Conservation (phyloP, 2,888 invertebrate species). For the Drosophila macrospina region DNA sequence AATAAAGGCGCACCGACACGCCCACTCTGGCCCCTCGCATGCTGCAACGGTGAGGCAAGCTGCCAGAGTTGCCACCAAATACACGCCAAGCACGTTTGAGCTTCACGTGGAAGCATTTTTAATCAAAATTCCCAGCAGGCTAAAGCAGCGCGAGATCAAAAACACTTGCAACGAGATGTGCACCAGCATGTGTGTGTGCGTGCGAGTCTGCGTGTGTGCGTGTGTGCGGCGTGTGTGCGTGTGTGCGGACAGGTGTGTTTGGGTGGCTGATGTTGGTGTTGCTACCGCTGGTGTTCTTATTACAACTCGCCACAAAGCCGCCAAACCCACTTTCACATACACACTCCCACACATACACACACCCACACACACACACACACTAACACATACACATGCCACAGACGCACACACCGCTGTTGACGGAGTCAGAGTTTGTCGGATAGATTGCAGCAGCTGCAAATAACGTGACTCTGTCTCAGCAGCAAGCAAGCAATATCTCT, state of each 20-base stretch:
- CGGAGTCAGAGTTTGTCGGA: conserved; percentile 57
- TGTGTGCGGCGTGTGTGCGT: conserved; percentile 9
- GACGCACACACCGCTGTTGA: conserved; percentile 29
- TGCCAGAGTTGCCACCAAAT: conserved; percentile 45
- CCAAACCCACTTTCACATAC: conserved; percentile 31
- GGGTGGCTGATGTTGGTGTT: conserved; percentile 2
- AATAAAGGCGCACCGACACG: conserved; percentile 65
- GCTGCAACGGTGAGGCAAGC: conserved; percentile 9
- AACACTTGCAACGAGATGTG: conserved; percentile 71
- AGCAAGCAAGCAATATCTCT: conserved; percentile 47
- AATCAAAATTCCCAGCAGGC: conserved; percentile 85
- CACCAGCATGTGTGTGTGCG: conserved; percentile 22
- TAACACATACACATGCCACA: neutral
- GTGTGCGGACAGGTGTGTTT: conserved; percentile 29
- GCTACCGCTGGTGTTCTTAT: conserved; percentile 40
- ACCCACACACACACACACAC: neutral
- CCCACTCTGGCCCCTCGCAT: conserved; percentile 42
- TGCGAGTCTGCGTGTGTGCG: conserved; percentile 14
- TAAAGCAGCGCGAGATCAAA: conserved; percentile 76
- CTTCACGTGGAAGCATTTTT: conserved; percentile 84
- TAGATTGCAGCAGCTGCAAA: conserved; percentile 83
- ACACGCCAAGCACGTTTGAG: conserved; percentile 74
- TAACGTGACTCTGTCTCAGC: conserved; percentile 79
- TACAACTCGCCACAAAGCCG: conserved; percentile 70
- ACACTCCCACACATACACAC: conserved; percentile 1